Evolutionary conservation across 2,888 invertebrate species (phyloP).

Genomic region (Cyaniris semiargus): DNA sequence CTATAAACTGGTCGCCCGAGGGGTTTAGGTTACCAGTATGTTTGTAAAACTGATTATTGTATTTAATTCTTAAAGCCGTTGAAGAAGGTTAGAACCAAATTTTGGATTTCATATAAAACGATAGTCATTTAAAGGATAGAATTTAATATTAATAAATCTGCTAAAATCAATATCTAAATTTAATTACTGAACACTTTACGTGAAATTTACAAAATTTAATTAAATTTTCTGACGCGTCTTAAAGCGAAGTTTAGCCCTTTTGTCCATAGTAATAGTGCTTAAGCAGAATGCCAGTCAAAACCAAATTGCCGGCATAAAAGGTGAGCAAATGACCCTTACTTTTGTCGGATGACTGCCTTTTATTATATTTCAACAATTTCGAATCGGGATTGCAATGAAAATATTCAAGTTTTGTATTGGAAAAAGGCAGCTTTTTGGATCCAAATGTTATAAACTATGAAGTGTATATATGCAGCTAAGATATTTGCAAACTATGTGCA

Average conservation of each 20-base stretch:
- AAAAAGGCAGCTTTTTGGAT: not conserved
- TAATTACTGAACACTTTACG: not conserved
- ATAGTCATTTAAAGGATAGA: not conserved
- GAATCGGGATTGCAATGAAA: not conserved
- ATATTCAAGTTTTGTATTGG: slow-evolving; percentile 49
- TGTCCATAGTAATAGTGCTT: not conserved
- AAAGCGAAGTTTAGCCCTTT: not conserved
- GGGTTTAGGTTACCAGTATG: not conserved
- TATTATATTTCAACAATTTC: not conserved
- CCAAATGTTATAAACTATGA: slow-evolving; percentile 53
- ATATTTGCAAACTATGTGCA: no score
- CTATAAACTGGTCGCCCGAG: not conserved
- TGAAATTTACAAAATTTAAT: slow-evolving; percentile 40
- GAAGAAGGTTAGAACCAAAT: no score
- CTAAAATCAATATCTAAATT: not conserved
- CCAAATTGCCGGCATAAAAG: slow-evolving; percentile 6
- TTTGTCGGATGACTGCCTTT: not conserved
- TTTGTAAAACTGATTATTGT: not conserved
- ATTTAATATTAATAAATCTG: no score
- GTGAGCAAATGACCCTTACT: slow-evolving; percentile 1
- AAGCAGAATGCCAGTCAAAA: slow-evolving; percentile 8
- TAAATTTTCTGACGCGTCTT: not conserved
- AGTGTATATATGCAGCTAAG: no score
- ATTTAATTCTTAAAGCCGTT: not conserved
- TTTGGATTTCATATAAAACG: not conserved